phyloP scores from a whole-genome alignment of 2,113 vertebrate species.

The Pelecanus crispus region DNA sequence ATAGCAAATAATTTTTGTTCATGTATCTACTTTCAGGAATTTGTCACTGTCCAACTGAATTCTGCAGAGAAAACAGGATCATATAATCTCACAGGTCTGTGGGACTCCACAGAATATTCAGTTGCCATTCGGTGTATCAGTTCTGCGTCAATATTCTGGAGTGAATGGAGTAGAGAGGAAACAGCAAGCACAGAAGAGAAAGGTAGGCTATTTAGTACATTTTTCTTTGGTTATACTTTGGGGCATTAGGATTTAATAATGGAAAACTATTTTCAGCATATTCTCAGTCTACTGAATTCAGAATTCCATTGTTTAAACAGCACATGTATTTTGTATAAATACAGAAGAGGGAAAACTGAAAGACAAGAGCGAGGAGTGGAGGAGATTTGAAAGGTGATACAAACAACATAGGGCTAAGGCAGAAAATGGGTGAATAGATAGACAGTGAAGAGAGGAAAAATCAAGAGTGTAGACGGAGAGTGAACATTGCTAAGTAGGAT shows the following conservation, averaged over 20 bases:
- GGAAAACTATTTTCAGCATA: not conserved
- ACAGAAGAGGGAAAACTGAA: not conserved
- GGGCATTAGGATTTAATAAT: not conserved
- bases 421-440: not conserved
- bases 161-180: slow-evolving; percentile 68
- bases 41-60: not conserved
- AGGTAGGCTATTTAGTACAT: slow-evolving; percentile 12
- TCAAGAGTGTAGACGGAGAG: not conserved
- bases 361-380: not conserved
- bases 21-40: slow-evolving; percentile 15
- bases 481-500: not conserved
- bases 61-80: not conserved
- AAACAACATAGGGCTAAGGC: not conserved
- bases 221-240: not conserved
- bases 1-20: not conserved
- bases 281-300: not conserved
- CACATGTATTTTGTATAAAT: not conserved
- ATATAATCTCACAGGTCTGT: slow-evolving; percentile 60
- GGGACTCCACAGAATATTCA: slow-evolving; percentile 62
- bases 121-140: slow-evolving; percentile 38
- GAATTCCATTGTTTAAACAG: not conserved
- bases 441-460: not conserved
- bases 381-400: not conserved
- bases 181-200: slow-evolving; percentile 52
- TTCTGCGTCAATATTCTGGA: slow-evolving; percentile 64